Evolutionary conservation across 2,797 vertebrate genomes (phyloP), one percentile per base, ranked within the genome.

Genomic region (Danionella dracula): DNA sequence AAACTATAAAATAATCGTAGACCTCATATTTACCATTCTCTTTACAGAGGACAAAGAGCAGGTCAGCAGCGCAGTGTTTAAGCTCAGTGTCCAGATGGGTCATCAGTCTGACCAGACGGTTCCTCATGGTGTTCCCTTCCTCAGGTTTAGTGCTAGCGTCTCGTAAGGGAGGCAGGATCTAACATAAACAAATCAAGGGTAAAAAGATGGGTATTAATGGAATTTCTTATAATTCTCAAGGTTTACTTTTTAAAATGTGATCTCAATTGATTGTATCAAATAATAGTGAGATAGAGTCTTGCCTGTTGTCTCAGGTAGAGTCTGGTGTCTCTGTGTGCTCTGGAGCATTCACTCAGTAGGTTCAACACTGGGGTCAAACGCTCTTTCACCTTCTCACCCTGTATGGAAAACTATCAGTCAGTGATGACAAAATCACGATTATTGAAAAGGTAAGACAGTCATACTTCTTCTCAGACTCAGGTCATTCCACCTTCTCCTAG

Each of bases 11-110:
- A n/a, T n/a, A n/a, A n/a, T n/a, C n/a, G n/a, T n/a, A n/a, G n/a
- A n/a, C n/a, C n/a, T n/a, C n/a, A n/a, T n/a, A n/a, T n/a, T 27
- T 63, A 83, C 81, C 79, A 2, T 79, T 83, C 77, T 92, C 90
- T 71, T 91, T 91, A 84, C 90, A 91, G 75, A 92, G 89, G 49
- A 91, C 88, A 67, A 92, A 92, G 23, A 92, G 86, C 61, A 92
- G 84, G 72, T 91, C 89, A 0, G 90, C 90, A 0, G 90, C 89
- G 6, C 88, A 91, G 71, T 91, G 84, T 67, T 92, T 92, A 11
- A 92, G 68, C 37, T 89, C 87, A 0, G 90, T 90, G 62, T 91
- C 87, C 74, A 91, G 70, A 63, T 90, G 84, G 38, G 90, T 92
- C 90, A 92, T 92, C 63, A 91, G 86, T 4, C 89, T 84, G 29